phyloP scores from a whole-genome alignment of 2,113 vertebrate species.

The Phylloscopus trochilus region DNA sequence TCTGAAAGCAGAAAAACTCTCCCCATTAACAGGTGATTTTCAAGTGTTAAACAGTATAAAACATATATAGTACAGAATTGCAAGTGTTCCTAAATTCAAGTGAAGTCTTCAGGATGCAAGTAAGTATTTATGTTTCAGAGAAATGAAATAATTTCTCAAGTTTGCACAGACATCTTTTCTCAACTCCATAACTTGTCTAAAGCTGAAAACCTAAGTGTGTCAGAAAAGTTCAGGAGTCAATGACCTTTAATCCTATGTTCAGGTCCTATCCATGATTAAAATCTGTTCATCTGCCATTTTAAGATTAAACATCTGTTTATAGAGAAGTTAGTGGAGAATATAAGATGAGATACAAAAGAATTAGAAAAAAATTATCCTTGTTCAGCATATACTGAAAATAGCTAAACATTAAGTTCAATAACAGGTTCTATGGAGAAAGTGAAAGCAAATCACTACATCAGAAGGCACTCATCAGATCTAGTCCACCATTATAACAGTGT shows the following conservation, averaged over 20 bases:
- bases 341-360: background rate
- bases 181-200: background rate
- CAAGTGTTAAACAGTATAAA: background rate
- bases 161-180: background rate
- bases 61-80: background rate
- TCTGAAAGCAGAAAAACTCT: constrained; percentile 58
- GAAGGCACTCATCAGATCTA: background rate
- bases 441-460: background rate
- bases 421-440: background rate
- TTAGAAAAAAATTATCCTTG: background rate
- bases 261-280: background rate
- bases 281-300: background rate
- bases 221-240: background rate
- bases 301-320: background rate
- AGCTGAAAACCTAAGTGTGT: background rate
- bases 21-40: background rate
- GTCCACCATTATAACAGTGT: background rate
- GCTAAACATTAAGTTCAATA: background rate
- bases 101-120: background rate
- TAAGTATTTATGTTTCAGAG: background rate
- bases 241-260: background rate
- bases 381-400: background rate
- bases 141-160: background rate
- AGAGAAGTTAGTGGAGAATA: background rate
- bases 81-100: background rate